These are phyloP conservation scores for Epinephelus malabaricus DNA, from an alignment of 2,797 vertebrate species.

Conservation along the genomic window DNA sequence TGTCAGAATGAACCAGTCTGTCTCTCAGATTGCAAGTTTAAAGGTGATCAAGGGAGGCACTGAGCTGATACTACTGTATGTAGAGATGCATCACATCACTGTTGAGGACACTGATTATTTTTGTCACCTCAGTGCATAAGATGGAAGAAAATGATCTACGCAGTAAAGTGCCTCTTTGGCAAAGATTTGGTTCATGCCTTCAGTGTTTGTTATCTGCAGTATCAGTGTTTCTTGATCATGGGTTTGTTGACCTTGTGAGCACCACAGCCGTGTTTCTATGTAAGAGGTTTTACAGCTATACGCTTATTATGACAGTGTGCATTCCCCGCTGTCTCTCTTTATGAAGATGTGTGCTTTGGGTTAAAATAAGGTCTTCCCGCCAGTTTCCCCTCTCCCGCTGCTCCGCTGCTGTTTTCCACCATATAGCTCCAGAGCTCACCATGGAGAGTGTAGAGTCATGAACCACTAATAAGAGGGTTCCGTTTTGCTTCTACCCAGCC, in stretches of 20 bases:
- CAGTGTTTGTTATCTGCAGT: slow-evolving; percentile 5
- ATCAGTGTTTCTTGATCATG: slow-evolving; percentile 7
- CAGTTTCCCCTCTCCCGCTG: slow-evolving; percentile 55
- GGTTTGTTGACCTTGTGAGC: slow-evolving; percentile 17
- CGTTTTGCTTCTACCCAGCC: slow-evolving; percentile 75
- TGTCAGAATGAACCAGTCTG: too few relatives aligned
- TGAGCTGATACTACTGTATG: too few relatives aligned
- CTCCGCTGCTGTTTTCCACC: slow-evolving; percentile 73
- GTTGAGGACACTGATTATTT: too few relatives aligned
- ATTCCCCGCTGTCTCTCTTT: slow-evolving; percentile 28
- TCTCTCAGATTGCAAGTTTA: too few relatives aligned
- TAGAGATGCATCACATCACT: too few relatives aligned
- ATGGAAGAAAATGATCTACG: slow-evolving; percentile 4
- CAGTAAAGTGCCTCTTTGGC: not conserved
- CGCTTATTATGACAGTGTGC: slow-evolving; percentile 25
- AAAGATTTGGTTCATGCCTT: slow-evolving; percentile 8
- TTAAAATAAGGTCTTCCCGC: slow-evolving; percentile 70
- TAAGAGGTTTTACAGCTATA: slow-evolving; percentile 10
- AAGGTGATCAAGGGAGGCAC: too few relatives aligned
- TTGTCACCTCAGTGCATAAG: not conserved
- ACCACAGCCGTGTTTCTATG: slow-evolving; percentile 23
- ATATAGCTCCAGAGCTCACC: slow-evolving; percentile 56
- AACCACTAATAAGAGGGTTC: slow-evolving; percentile 87
- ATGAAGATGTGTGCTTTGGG: slow-evolving; percentile 42
- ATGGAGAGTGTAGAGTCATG: slow-evolving; percentile 81